Evolutionary conservation across 1,140 invertebrate genomes (phyloP), one percentile per base, ranked within the genome.

Genomic region (Calliopsis andreniformis): DNA sequence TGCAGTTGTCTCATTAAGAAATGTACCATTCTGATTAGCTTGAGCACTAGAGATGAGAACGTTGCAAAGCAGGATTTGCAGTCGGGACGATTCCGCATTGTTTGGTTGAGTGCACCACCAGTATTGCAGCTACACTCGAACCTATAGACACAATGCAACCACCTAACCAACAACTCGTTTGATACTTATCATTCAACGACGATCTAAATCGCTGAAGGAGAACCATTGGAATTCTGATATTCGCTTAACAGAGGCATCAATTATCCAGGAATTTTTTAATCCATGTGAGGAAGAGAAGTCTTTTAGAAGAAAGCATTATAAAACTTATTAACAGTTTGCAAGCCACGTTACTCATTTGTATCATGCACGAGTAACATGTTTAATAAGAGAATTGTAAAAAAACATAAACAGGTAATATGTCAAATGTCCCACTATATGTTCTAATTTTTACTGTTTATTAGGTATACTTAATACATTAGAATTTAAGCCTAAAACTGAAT

Each of bases 1-100:
- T 55, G 62, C 62, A 67, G 62, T 67, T 73, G 71, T 73, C 51
- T 67, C 71, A 67, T 73, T 67, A 73, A 73, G 71, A 66, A 72
- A 67, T 66, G 71, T 67, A 56, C 39, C 20, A 28, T 73, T 56
- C 62, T 73, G 62, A 73, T 75, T 75, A 58, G 62, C 23, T 28
- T 18, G 42, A 75, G 71, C 58, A 51, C 20, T 25, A 23, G 51
- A 32, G 71, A 67, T 47, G 71, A 75, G 71, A 67, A 51, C 49
- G 39, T 66, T 39, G 70, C 42, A 56, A 56, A 75, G 63, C 39
- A 20, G 71, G 71, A 75, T 75, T 75, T 58, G 51, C 32, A 56
- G 51, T 35, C 16, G 51, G 51, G 62, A 67, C 49, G 63, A 75
- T 58, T 75, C 51, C 42, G 51, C 63, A 75, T 75, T 75, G 71